Percentiles rank a stretch among this genome's conserved stretches.
Conservation (phyloP, 2,888 invertebrate species). For the Limnephilus marmoratus region DNA sequence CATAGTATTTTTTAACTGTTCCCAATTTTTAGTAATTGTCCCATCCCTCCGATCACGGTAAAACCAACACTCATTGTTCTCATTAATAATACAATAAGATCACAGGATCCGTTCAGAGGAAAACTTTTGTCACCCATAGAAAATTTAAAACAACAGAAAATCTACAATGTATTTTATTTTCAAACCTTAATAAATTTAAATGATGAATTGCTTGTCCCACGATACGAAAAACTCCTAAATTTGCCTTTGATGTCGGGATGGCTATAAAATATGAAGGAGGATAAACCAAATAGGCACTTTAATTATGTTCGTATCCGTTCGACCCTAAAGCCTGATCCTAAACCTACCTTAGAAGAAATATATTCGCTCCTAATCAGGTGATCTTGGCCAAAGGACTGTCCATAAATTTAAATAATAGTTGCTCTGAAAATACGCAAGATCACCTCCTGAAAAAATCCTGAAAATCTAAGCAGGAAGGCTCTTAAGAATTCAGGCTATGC, state of each 20-base stretch:
- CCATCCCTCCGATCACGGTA: not conserved
- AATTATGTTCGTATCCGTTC: conserved; percentile 46
- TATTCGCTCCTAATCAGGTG: conserved; percentile 37
- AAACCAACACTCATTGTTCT: not conserved
- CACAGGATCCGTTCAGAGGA: not conserved
- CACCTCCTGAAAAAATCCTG: conserved; percentile 9
- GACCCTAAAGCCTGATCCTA: conserved; percentile 3
- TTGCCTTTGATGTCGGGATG: conserved; percentile 33
- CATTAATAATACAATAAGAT: not conserved
- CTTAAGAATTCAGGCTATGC: conserved; percentile 15
- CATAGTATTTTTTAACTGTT: no score
- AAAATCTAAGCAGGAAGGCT: not conserved
- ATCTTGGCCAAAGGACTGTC: conserved; percentile 18
- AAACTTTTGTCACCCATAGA: not conserved
- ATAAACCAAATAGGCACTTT: conserved; percentile 41
- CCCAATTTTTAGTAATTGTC: no score
- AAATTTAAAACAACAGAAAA: not conserved
- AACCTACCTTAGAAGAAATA: not conserved
- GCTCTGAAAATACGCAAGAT: conserved; percentile 28
- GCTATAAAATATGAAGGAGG: conserved; percentile 39
- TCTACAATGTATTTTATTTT: not conserved
- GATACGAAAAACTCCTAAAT: conserved; percentile 31
- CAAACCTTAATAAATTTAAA: not conserved
- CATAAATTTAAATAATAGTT: conserved; percentile 44
- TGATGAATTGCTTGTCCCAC: not conserved